These are phyloP conservation scores for Indicator indicator DNA, from an alignment of 2,113 vertebrate species.

Conservation along the genomic window DNA sequence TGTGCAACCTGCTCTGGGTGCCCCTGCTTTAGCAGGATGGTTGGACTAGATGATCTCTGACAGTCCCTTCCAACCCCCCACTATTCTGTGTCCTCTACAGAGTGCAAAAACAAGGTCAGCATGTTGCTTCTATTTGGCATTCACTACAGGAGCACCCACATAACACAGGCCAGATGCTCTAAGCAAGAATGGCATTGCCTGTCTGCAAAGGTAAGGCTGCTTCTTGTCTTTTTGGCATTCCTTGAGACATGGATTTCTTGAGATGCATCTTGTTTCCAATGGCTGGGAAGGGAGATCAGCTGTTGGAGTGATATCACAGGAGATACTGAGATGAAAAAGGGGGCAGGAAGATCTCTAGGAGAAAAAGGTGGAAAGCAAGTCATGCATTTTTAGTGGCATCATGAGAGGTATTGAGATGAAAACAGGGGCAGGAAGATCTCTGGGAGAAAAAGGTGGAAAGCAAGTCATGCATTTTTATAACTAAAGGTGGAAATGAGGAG, in stretches of 20 bases:
- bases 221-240: not conserved
- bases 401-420: not conserved
- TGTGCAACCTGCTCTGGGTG: too few species aligned
- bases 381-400: conserved; percentile 3
- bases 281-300: not conserved
- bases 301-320: not conserved
- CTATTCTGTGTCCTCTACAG: not conserved
- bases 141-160: not conserved
- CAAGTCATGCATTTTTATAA: not conserved
- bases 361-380: not conserved
- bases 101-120: not conserved
- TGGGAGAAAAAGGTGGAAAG: not conserved
- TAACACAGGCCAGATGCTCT: not conserved
- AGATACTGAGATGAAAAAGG: not conserved
- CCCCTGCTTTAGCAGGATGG: too few species aligned
- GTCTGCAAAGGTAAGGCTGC: not conserved
- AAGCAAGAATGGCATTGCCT: not conserved
- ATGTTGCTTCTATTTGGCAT: not conserved
- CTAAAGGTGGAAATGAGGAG: not conserved
- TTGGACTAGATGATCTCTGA: too few species aligned
- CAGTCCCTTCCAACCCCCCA: too few species aligned
- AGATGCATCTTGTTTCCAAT: conserved; percentile 9
- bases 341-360: not conserved
- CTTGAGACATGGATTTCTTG: not conserved
- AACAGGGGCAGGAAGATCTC: not conserved